Percentiles rank a stretch among this genome's conserved stretches.
These are phyloP conservation scores for Metopia argyrocephala DNA, from an alignment of 2,888 invertebrate species.

Conservation along the genomic window DNA sequence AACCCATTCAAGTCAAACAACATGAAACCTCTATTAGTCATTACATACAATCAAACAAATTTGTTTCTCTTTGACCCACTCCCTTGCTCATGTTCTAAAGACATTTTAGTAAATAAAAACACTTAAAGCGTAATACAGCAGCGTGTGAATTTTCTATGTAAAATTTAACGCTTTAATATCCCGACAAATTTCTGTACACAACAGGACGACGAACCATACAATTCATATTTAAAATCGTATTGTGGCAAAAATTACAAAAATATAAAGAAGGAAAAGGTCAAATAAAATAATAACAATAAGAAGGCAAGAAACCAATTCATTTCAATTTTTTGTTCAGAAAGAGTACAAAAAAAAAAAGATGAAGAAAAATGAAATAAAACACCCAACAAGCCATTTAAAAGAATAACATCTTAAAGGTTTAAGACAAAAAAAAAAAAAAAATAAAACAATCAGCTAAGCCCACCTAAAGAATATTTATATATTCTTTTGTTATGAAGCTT, in stretches of 20 bases:
- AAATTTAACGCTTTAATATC: constrained; percentile 59
- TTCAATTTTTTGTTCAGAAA: too few relatives aligned
- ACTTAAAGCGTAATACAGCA: constrained; percentile 60
- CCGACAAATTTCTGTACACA: too few relatives aligned
- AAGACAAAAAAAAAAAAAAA: too few relatives aligned
- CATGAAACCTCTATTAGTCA: too few relatives aligned
- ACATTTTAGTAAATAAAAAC: too few relatives aligned
- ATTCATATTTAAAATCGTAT: too few relatives aligned
- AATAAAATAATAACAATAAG: not conserved
- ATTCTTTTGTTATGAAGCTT: too few relatives aligned
- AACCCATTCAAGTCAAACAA: not conserved
- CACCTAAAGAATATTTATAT: too few relatives aligned
- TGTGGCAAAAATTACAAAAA: too few relatives aligned
- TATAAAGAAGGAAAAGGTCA: too few relatives aligned
- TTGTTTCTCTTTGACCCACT: constrained; percentile 49
- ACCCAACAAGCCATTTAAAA: not conserved
- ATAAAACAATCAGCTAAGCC: too few relatives aligned
- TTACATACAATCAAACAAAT: constrained; percentile 24
- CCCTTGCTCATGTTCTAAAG: constrained; percentile 46
- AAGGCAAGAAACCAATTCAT: constrained; percentile 42
- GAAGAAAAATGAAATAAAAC: not conserved
- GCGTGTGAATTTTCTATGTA: constrained; percentile 62
- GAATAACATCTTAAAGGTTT: constrained; percentile 9
- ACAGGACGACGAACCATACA: too few relatives aligned
- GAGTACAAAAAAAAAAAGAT: constrained; percentile 17